Percentiles rank a stretch among this genome's conserved stretches.
Conservation (phyloP, 2,113 vertebrate species). For the Miniopterus natalensis region DNA sequence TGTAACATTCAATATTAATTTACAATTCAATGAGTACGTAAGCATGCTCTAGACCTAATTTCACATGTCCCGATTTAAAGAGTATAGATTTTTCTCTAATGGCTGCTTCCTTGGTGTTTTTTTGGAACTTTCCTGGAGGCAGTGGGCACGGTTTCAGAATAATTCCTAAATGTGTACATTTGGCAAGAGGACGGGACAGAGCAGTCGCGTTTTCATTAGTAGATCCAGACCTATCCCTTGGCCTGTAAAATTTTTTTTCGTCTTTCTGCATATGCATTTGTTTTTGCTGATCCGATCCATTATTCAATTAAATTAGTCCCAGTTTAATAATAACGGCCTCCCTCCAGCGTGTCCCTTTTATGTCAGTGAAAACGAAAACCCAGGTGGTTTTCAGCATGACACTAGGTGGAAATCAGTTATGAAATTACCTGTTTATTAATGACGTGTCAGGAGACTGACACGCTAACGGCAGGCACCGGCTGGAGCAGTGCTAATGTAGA, state of each 20-base stretch:
- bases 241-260: conserved; percentile 40
- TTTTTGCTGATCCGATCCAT: conserved; percentile 78
- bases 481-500: conserved; percentile 81
- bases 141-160: conserved; percentile 59
- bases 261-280: conserved; percentile 62
- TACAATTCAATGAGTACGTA: conserved; percentile 43
- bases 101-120: conserved; percentile 56
- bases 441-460: conserved; percentile 88
- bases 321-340: conserved; percentile 72
- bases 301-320: conserved; percentile 80
- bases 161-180: conserved; percentile 10
- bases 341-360: conserved; percentile 70
- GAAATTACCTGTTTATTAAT: conserved; percentile 90
- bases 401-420: conserved; percentile 90
- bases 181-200: background rate
- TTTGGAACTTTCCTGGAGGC: conserved; percentile 58
- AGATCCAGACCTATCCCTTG: conserved; percentile 71
- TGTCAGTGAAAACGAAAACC: conserved; percentile 86
- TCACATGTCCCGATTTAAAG: conserved; percentile 53
- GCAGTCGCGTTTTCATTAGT: conserved; percentile 61
- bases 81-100: background rate
- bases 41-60: conserved; percentile 27
- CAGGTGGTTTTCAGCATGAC: conserved; percentile 90
- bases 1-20: conserved; percentile 43
- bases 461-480: conserved; percentile 81